phyloP scores from a whole-genome alignment of 2,113 vertebrate species.

The Muntiacus reevesi region DNA sequence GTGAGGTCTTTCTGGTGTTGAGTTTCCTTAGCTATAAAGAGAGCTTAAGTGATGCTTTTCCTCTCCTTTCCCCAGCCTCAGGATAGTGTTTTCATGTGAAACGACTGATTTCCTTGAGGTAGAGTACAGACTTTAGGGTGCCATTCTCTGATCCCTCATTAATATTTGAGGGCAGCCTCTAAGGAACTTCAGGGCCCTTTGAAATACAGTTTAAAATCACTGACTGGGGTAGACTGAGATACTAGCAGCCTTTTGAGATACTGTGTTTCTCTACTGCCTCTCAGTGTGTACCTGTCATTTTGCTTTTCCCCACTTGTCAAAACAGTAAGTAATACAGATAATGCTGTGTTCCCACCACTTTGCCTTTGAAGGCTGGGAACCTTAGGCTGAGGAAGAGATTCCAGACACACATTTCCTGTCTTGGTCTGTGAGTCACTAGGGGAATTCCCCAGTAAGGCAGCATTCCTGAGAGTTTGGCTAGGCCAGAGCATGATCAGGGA shows the following conservation, averaged over 20 bases:
- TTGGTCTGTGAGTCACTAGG: slow-evolving; percentile 43
- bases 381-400: slow-evolving; percentile 9
- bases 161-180: neutral
- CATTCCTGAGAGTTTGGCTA: slow-evolving; percentile 45
- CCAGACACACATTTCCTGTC: neutral
- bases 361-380: neutral
- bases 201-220: neutral
- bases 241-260: neutral
- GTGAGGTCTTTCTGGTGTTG: neutral
- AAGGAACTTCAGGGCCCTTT: neutral
- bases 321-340: neutral
- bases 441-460: slow-evolving; percentile 33
- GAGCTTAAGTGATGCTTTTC: neutral
- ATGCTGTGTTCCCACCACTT: neutral
- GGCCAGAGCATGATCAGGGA: neutral
- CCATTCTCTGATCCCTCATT: neutral
- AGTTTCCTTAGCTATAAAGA: neutral
- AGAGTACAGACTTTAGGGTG: neutral
- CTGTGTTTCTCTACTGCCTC: neutral
- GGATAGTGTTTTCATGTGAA: neutral
- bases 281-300: neutral
- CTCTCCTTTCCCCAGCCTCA: neutral
- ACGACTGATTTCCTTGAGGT: neutral
- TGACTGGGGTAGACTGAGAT: neutral
- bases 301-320: neutral